phyloP scores from a whole-genome alignment of 2,797 vertebrate genomes.

The Acanthornis magna region DNA sequence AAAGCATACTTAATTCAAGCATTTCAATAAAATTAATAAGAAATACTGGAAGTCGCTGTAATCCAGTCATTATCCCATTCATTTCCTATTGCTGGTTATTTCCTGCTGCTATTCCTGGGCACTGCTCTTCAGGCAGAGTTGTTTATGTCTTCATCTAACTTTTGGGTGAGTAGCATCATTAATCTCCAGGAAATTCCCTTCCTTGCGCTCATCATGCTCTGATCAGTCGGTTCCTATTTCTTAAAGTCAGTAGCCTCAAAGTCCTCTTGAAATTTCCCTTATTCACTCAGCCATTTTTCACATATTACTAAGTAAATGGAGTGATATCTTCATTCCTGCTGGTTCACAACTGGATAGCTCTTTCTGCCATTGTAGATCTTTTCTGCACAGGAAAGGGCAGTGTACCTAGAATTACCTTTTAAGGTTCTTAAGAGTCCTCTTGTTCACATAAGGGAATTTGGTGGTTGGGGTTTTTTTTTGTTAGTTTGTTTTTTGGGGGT shows the following conservation, averaged over 20 bases:
- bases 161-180: neutral
- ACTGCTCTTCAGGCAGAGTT: neutral
- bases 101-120: neutral
- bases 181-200: neutral
- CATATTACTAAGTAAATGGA: neutral
- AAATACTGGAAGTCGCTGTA: neutral
- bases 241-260: neutral
- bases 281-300: neutral
- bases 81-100: neutral
- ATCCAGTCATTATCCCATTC: neutral
- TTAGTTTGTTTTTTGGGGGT: accelerated
- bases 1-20: neutral
- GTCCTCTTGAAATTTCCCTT: neutral
- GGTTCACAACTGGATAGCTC: neutral
- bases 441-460: neutral
- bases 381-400: neutral
- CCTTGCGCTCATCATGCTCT: neutral
- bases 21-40: neutral
- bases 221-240: neutral
- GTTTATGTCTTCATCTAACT: neutral
- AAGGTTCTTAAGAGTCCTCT: neutral
- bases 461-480: too few species aligned
- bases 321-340: neutral
- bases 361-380: neutral
- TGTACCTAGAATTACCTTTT: neutral